Percentiles rank a stretch among this genome's conserved stretches.
Conservation (phyloP, 2,888 invertebrate genomes). For the Podotricha telesiphe region DNA sequence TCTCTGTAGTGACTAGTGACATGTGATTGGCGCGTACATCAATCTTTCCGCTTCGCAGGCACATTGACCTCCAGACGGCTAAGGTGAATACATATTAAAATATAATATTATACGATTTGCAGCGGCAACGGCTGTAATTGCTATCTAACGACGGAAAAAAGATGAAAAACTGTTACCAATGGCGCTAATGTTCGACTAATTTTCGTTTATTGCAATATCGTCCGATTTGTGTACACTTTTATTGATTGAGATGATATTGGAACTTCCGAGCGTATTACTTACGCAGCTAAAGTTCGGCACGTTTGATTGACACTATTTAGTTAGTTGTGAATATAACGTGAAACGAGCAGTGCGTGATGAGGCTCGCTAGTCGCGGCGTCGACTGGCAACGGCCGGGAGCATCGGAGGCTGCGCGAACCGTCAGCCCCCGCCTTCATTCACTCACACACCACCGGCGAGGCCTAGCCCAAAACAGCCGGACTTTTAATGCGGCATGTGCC, state of each 20-base stretch:
- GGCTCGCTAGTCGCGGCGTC: slow-evolving; percentile 71
- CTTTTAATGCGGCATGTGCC: slow-evolving; percentile 78
- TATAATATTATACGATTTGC: slow-evolving; percentile 54
- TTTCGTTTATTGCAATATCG: slow-evolving; percentile 63
- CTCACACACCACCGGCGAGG: slow-evolving; percentile 65
- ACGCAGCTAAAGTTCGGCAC: slow-evolving; percentile 66
- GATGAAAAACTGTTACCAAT: slow-evolving; percentile 49
- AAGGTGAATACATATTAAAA: slow-evolving; percentile 61
- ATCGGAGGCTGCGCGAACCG: slow-evolving; percentile 77
- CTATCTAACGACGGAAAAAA: slow-evolving; percentile 59
- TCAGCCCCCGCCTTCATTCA: slow-evolving; percentile 79
- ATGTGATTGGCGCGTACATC: slow-evolving; percentile 66
- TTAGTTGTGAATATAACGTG: slow-evolving; percentile 54
- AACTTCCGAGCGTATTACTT: slow-evolving; percentile 56
- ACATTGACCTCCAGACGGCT: slow-evolving; percentile 72
- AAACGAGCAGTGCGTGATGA: slow-evolving; percentile 63
- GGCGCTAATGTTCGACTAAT: slow-evolving; percentile 41
- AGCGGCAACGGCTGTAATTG: slow-evolving; percentile 55
- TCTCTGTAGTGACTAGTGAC: slow-evolving; percentile 45
- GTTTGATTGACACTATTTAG: slow-evolving; percentile 66
- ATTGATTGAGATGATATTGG: slow-evolving; percentile 8
- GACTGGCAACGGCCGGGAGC: slow-evolving; percentile 69
- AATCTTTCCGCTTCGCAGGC: slow-evolving; percentile 53
- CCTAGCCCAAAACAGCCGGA: slow-evolving; percentile 75
- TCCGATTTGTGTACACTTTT: slow-evolving; percentile 34